phyloP scores from a whole-genome alignment of 1,140 invertebrate species.

The Drosophila ogumai region DNA sequence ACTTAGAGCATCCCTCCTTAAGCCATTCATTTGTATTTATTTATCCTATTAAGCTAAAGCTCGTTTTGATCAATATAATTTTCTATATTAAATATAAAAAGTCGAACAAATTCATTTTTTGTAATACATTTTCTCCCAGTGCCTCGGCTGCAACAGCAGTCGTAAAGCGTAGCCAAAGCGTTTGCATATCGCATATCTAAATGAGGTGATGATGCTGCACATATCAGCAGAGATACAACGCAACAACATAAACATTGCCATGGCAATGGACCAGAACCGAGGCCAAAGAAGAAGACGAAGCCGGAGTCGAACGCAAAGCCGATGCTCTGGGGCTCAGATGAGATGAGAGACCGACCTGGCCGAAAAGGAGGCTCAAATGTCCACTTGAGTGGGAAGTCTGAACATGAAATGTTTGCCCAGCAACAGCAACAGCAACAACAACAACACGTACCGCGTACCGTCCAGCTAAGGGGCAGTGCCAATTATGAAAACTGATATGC shows the following conservation, averaged over 20 bases:
- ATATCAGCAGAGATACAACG: constrained; percentile 75
- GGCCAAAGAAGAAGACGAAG: constrained; percentile 4
- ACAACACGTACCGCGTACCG: constrained; percentile 19
- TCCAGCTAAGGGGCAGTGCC: constrained; percentile 65
- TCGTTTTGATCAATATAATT: too few relatives aligned
- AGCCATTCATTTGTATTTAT: not conserved
- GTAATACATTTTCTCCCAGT: not conserved
- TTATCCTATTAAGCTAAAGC: too few relatives aligned
- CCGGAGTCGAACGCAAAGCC: constrained; percentile 2
- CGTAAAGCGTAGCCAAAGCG: constrained; percentile 64
- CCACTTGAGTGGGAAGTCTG: constrained; percentile 79
- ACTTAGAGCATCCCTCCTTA: not conserved
- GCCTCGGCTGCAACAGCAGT: constrained; percentile 38
- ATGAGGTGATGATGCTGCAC: constrained; percentile 82
- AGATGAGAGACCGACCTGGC: constrained; percentile 38
- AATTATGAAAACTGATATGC: constrained; percentile 83
- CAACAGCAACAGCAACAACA: constrained; percentile 48
- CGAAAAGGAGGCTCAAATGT: constrained; percentile 76
- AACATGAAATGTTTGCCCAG: constrained; percentile 80
- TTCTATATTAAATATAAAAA: too few relatives aligned
- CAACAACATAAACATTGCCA: constrained; percentile 60
- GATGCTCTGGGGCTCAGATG: constrained; percentile 17
- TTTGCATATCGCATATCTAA: constrained; percentile 83
- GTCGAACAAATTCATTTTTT: not conserved
- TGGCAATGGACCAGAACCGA: constrained; percentile 47